A percentile compares a stretch with the other conserved stretches of the same genome.
phyloP scores from a whole-genome alignment of 2,888 invertebrate genomes.

The Cynaeus angustus region DNA sequence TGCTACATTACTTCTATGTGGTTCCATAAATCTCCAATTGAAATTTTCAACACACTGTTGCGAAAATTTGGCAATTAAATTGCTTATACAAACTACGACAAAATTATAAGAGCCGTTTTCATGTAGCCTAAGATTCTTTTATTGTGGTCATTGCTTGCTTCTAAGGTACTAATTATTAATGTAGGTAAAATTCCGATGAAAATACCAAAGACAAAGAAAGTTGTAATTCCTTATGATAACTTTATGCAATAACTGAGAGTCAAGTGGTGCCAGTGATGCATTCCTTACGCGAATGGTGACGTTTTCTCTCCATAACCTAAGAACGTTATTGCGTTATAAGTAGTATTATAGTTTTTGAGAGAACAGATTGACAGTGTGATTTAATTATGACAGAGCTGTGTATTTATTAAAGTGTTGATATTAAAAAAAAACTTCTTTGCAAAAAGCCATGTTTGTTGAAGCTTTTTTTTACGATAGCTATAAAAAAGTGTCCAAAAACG shows the following conservation, averaged over 20 bases:
- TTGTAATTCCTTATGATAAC: slow-evolving; percentile 71
- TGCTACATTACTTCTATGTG: slow-evolving; percentile 53
- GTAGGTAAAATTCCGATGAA: slow-evolving; percentile 65
- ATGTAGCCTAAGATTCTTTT: slow-evolving; percentile 54
- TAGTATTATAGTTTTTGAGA: too few species aligned
- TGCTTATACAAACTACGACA: slow-evolving; percentile 67
- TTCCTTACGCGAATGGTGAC: slow-evolving; percentile 66
- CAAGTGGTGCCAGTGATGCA: slow-evolving; percentile 64
- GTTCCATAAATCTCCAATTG: slow-evolving; percentile 63
- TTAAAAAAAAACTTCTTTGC: not conserved
- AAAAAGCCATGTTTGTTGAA: not conserved
- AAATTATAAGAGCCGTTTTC: slow-evolving; percentile 57
- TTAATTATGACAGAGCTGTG: too few species aligned
- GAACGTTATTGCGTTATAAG: slow-evolving; percentile 71
- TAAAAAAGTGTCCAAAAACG: too few species aligned
- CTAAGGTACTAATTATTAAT: slow-evolving; percentile 60
- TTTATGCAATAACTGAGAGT: slow-evolving; percentile 71
- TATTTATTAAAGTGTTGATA: slow-evolving; percentile 62
- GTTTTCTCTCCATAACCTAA: slow-evolving; percentile 70
- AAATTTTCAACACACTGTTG: slow-evolving; percentile 63
- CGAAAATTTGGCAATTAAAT: slow-evolving; percentile 60
- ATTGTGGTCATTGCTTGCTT: slow-evolving; percentile 59
- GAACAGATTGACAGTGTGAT: too few species aligned
- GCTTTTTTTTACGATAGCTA: not conserved
- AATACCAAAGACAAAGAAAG: slow-evolving; percentile 63